A percentile compares a stretch with the other conserved stretches of the same genome.
Evolutionary conservation across 2,888 invertebrate species (phyloP).

Genomic region (Leptopilina syphax): DNA sequence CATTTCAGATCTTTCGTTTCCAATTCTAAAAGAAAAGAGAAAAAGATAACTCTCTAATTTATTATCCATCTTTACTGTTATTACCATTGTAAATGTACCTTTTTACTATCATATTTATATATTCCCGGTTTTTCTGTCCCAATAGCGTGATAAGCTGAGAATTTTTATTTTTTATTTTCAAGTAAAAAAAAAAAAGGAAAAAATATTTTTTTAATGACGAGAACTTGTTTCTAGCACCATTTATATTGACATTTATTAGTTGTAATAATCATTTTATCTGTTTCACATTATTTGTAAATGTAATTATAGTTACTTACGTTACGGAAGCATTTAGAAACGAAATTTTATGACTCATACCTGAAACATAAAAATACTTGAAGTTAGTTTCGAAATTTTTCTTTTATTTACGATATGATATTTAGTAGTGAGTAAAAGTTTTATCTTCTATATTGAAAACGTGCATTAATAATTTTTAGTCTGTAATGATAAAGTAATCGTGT

Average conservation of each 20-base stretch:
- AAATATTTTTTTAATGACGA: not conserved
- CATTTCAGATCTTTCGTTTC: slow-evolving; percentile 25
- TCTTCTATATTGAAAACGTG: too few species aligned
- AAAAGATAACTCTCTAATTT: not conserved
- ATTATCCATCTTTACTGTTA: slow-evolving; percentile 30
- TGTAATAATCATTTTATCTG: slow-evolving; percentile 9
- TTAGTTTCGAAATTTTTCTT: not conserved
- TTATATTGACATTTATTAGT: not conserved
- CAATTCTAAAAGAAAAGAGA: not conserved
- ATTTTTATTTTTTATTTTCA: not conserved
- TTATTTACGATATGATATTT: too few species aligned
- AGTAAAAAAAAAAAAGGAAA: too few species aligned
- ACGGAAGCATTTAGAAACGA: not conserved
- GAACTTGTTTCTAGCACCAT: not conserved
- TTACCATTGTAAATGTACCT: slow-evolving; percentile 26
- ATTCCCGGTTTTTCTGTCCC: slow-evolving; percentile 19
- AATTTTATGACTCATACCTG: slow-evolving; percentile 40
- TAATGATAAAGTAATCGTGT: too few species aligned
- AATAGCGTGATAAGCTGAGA: slow-evolving; percentile 1
- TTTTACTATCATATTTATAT: slow-evolving; percentile 36
- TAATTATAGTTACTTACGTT: slow-evolving; percentile 3
- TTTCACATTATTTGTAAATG: slow-evolving; percentile 11
- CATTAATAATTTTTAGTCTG: too few species aligned
- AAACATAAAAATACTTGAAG: slow-evolving; percentile 26
- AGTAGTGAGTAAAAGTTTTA: too few species aligned